Evolutionary conservation across 2,113 vertebrate genomes (phyloP).

Genomic region (Malurus alboscapulatus): DNA sequence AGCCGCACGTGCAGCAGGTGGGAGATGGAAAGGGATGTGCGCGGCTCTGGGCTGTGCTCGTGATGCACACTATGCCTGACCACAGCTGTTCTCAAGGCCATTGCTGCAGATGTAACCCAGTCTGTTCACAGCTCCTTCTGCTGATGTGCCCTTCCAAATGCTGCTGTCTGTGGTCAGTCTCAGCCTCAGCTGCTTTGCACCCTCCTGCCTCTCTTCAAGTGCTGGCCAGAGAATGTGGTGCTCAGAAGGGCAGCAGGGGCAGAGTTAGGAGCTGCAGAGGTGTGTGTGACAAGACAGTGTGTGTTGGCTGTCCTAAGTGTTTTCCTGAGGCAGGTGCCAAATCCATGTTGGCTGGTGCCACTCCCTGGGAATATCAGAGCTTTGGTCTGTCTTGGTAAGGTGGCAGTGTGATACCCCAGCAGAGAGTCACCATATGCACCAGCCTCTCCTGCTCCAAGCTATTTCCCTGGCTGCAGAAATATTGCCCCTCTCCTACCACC

Average conservation of each 20-base stretch:
- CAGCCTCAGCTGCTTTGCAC: background rate
- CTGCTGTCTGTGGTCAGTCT: background rate
- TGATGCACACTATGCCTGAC: background rate
- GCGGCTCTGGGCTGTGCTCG: fast-evolving
- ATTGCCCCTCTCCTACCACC: background rate
- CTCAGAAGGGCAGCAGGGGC: background rate
- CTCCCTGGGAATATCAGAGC: background rate
- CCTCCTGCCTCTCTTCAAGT: background rate
- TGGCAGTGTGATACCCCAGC: background rate
- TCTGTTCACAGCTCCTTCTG: background rate
- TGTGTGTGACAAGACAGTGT: background rate
- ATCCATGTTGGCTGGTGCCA: background rate
- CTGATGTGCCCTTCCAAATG: background rate
- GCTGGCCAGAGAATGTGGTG: background rate
- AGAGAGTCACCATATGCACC: background rate
- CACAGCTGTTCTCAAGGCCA: background rate
- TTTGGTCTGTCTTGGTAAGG: background rate
- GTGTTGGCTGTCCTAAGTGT: background rate
- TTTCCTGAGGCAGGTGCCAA: background rate
- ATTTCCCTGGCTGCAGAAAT: background rate
- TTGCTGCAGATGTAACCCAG: background rate
- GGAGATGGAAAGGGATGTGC: background rate
- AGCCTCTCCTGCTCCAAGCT: background rate
- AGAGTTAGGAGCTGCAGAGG: background rate
- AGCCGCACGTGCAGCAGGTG: fast-evolving